phyloP scores from a whole-genome alignment of 2,888 invertebrate genomes.

The Erebia ligea region DNA sequence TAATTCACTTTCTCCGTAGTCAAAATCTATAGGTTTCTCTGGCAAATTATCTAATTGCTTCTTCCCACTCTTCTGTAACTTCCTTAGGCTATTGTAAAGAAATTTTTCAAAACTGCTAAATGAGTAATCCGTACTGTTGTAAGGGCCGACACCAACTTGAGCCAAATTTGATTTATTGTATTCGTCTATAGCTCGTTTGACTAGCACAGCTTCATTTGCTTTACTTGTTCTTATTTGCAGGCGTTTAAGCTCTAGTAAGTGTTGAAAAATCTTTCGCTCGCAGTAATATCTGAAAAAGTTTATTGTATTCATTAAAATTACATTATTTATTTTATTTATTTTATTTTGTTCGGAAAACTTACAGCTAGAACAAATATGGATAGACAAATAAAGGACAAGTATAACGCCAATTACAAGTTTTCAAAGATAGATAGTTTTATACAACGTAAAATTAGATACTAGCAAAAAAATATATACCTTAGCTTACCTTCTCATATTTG shows the following conservation, averaged over 20 bases:
- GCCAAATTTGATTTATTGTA: conserved; percentile 90
- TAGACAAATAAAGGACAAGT: no score
- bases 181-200: conserved; percentile 93
- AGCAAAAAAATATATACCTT: neutral
- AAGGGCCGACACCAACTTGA: conserved; percentile 85
- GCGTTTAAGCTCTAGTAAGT: conserved; percentile 94
- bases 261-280: conserved; percentile 96
- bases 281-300: conserved; percentile 88
- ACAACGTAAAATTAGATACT: neutral
- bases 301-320: neutral
- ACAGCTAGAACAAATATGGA: no score
- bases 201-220: conserved; percentile 93
- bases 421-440: neutral
- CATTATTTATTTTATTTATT: no score
- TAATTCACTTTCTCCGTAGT: conserved; percentile 78
- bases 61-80: conserved; percentile 88
- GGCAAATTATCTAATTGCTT: conserved; percentile 85
- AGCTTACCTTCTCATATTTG: conserved; percentile 90
- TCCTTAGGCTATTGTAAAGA: conserved; percentile 92
- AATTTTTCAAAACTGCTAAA: conserved; percentile 94
- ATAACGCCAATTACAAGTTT: no score
- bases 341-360: no score
- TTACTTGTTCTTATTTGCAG: conserved; percentile 95
- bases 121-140: conserved; percentile 86
- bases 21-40: conserved; percentile 78